Evolutionary conservation across 2,888 invertebrate species (phyloP).

Genomic region (Latrodectus elegans): DNA sequence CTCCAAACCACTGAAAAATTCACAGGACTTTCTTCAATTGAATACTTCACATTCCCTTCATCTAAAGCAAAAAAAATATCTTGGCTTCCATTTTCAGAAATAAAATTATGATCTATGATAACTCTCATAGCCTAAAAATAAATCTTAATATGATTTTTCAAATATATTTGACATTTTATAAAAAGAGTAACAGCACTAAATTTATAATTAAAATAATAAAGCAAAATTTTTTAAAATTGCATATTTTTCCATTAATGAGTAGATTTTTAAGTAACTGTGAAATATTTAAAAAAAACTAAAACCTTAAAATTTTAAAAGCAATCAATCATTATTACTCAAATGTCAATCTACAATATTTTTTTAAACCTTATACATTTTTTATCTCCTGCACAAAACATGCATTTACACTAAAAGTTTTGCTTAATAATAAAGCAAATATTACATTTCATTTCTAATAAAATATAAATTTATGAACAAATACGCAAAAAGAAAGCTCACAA

Average conservation of each 20-base stretch:
- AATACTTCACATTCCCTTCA: constrained; percentile 36
- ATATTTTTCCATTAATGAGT: not conserved
- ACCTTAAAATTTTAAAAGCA: not conserved
- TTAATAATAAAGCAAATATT: no score
- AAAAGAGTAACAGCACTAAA: not conserved
- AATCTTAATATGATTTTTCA: not conserved
- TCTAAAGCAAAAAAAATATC: constrained; percentile 37
- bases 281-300: not conserved
- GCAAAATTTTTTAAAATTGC: not conserved
- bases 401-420: no score
- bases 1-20: constrained; percentile 46
- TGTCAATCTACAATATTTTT: no score
- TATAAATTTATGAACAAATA: no score
- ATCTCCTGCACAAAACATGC: no score
- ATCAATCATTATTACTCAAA: no score
- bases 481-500: no score
- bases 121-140: constrained; percentile 49
- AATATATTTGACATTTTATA: not conserved
- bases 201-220: no score
- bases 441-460: no score
- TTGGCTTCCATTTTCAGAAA: constrained; percentile 48
- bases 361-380: no score
- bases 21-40: constrained; percentile 46
- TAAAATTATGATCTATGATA: constrained; percentile 40
- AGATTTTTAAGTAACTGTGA: not conserved